Conservation (phyloP, 2,797 vertebrate species). For the Anas acuta region DNA sequence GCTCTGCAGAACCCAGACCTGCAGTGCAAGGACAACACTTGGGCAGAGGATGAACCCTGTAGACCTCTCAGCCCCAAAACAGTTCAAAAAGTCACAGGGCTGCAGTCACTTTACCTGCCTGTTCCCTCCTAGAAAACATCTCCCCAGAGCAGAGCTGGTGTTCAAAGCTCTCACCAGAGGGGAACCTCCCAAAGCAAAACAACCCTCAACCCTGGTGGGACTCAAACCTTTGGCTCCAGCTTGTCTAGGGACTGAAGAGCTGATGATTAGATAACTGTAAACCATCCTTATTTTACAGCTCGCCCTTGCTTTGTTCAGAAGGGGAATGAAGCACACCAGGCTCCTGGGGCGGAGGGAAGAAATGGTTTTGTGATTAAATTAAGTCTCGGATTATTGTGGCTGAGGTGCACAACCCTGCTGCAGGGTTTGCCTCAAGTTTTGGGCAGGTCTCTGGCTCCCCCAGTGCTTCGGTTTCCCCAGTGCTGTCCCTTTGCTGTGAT, state of each 20-base stretch:
- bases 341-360: background rate
- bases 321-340: background rate
- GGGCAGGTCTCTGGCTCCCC: background rate
- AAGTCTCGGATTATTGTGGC: background rate
- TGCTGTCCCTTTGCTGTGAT: background rate
- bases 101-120: background rate
- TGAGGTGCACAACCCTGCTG: background rate
- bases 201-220: background rate
- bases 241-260: slow-evolving; percentile 34
- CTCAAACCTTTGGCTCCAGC: background rate
- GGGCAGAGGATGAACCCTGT: background rate
- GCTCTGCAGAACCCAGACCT: background rate
- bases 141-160: background rate
- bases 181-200: background rate
- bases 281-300: background rate
- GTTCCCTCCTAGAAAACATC: background rate
- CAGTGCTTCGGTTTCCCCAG: background rate
- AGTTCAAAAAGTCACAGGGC: background rate
- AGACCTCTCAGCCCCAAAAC: background rate
- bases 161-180: background rate
- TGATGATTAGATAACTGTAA: slow-evolving; percentile 60
- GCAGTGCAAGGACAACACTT: background rate
- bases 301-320: background rate
- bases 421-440: background rate
- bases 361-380: background rate